Base-by-base conservation (phyloP, 2,888 invertebrate species). In the Drosophila pegasa region DNA sequence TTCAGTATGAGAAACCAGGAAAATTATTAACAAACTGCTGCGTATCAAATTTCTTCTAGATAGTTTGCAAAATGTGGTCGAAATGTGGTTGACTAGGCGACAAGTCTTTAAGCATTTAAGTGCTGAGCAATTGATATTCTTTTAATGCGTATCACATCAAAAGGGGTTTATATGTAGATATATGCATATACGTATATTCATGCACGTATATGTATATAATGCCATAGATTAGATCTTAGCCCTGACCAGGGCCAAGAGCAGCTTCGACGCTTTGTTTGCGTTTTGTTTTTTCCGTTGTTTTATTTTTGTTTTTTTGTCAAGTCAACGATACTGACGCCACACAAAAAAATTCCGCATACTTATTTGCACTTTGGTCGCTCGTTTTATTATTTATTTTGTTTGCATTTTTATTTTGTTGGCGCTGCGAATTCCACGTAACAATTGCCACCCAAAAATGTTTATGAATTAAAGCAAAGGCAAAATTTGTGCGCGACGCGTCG, bases 391-490 rank as follows among this genome's bases (percentile, higher is more conserved):
- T 75, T 76, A 22, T 62, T 45, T 60, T 77, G 57, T 59, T 62
- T 71, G 56, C 61, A 59, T 72, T 69, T 29, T 8, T 29, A 69
- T 74, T 77, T 72, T 29, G 68, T 33, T 67, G 71, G 67, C 81
- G 69, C 65, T 80, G 78, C 78, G 63, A 73, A 75, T 77, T 78
- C 69, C 63, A 61, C 74, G 51, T 69, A 75, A 77, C 54, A 68
- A 67, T 50, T 57, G 33, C 57, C 58, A 56, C 57, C 62, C 61
- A 65, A 63, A 52, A 59, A 20, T 20, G 20, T 20, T 29, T 48
- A 48, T 48, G n/a, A 29, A 20, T 20, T 6, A 27, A 27, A 6
- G 9, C 16, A 16, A 27, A 10, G 8, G 37, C 37, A 37, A 37
- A 10, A 31, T 27, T 16, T 14, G 25, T 2, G 27, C 10, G 16